Evolutionary conservation across 2,797 vertebrate species (phyloP), one percentile per base, ranked within the genome.

Genomic region (Cyclopterus lumpus): DNA sequence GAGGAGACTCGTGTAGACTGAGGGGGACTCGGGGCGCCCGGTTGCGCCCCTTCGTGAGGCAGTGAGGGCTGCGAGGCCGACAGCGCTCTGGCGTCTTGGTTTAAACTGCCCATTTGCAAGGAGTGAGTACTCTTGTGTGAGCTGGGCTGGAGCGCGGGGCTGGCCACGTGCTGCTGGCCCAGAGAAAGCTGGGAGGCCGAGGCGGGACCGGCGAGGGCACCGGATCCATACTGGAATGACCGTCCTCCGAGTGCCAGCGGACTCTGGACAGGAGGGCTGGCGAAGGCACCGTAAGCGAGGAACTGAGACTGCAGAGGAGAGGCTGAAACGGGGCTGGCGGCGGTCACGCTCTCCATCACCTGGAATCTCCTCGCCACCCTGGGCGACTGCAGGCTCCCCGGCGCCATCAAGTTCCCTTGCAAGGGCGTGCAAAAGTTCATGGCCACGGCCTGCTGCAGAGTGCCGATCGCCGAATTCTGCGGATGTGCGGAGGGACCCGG

Each of bases 401-500:
- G 81, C 84, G 95, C 96, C 71, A 95, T 90, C 5, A 96, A 88
- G 1, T 96, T 96, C 81, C 95, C 96, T 62, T 96, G 96, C 92
- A 96, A 93, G 74, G 97, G 97, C 0, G 97, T 93, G 80, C 97
- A 99, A 92, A 99, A 99, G 92, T 96, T 99, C 97, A 99, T 97
- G 77, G 98, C 97, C 28, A 99, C 97, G 0, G 98, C 97, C 87
- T 99, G 97, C 93, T 99, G 98, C 73, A 99, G 91, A 5, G 96
- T 97, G 93, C 96, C 97, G 0, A 99, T 97, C 66, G 98, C 97
- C 0, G 98, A 99, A 83, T 93, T 95, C 81, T 94, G 96, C 73
- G 94, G 94, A 30, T 86, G 89, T 55, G 36, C 12, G 11, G 87
- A 84, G 61, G 89, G 84, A 58, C 87, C 86, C 0, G 95, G 91